These are phyloP conservation scores for Lithophane leautieri DNA, from an alignment of 2,888 invertebrate genomes.

Conservation along the genomic window DNA sequence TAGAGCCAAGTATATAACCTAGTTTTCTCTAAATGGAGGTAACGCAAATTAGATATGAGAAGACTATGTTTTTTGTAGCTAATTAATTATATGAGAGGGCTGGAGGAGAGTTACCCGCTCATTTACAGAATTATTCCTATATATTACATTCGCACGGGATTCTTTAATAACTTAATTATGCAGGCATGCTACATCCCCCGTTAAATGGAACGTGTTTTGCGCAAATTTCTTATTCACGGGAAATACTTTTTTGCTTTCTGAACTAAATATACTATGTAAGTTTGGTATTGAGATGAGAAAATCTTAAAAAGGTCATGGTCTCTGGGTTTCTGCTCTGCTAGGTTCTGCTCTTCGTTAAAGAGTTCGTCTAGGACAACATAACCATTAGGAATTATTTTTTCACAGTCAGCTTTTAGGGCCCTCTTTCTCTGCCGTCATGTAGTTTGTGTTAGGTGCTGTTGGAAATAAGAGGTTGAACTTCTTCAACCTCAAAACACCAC, in stretches of 20 bases:
- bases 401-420: too few relatives aligned
- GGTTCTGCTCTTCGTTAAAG: neutral
- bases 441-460: too few relatives aligned
- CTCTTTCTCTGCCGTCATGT: too few relatives aligned
- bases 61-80: neutral
- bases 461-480: neutral
- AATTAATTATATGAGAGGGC: constrained; percentile 10
- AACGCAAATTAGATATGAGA: neutral
- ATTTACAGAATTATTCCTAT: constrained; percentile 27
- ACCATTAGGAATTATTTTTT: too few relatives aligned
- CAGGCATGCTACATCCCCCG: neutral
- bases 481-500: neutral
- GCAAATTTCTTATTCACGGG: constrained; percentile 8
- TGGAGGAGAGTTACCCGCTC: neutral
- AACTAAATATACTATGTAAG: neutral
- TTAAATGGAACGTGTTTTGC: constrained; percentile 18
- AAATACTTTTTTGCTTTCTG: constrained; percentile 8
- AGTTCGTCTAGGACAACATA: neutral
- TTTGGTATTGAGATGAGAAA: neutral
- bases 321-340: neutral
- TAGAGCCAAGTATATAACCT: neutral
- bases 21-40: neutral
- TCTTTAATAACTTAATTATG: constrained; percentile 24
- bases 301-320: neutral
- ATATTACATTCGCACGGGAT: constrained; percentile 22